phyloP scores from a whole-genome alignment of 2,797 vertebrate genomes.

The Anomalospiza imberbis region DNA sequence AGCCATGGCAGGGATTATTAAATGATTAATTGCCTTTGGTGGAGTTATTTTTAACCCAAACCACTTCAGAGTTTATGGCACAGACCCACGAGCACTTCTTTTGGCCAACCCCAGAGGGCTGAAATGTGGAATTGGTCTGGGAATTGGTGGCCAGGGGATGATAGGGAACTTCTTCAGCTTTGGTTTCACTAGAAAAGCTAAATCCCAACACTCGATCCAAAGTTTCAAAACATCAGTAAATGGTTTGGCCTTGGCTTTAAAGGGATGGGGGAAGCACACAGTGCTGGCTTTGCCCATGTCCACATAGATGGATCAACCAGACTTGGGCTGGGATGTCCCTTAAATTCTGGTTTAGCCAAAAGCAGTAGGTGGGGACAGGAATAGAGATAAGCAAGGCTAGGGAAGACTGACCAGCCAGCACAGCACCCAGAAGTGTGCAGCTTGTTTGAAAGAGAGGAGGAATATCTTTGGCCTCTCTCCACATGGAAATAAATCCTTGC shows the following conservation, averaged over 20 bases:
- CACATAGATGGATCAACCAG: not conserved
- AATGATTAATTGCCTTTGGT: conserved; percentile 30
- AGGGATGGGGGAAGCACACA: not conserved
- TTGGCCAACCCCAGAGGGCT: conserved; percentile 12
- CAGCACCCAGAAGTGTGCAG: conserved; percentile 22
- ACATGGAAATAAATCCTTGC: not conserved
- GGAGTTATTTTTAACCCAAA: conserved; percentile 56
- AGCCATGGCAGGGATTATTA: conserved; percentile 21
- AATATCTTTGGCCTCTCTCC: conserved; percentile 38
- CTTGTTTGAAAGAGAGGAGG: conserved; percentile 14
- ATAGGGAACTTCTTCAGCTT: not conserved
- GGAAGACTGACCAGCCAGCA: not conserved
- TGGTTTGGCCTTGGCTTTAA: conserved; percentile 3
- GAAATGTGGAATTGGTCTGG: conserved; percentile 4
- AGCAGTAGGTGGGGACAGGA: not conserved
- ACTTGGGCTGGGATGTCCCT: not conserved
- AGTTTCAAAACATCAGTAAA: conserved; percentile 29
- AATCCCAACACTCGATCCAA: not conserved
- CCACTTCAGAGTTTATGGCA: not conserved
- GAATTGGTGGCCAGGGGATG: conserved; percentile 31
- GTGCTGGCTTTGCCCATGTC: not conserved
- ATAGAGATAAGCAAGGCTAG: not conserved
- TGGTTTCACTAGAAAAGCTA: not conserved
- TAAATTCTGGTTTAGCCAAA: not conserved
- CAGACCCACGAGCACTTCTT: not conserved